A percentile compares a stretch with the other conserved stretches of the same genome.
Conservation (phyloP, 2,888 invertebrate genomes). For the Nomada ferruginata region DNA sequence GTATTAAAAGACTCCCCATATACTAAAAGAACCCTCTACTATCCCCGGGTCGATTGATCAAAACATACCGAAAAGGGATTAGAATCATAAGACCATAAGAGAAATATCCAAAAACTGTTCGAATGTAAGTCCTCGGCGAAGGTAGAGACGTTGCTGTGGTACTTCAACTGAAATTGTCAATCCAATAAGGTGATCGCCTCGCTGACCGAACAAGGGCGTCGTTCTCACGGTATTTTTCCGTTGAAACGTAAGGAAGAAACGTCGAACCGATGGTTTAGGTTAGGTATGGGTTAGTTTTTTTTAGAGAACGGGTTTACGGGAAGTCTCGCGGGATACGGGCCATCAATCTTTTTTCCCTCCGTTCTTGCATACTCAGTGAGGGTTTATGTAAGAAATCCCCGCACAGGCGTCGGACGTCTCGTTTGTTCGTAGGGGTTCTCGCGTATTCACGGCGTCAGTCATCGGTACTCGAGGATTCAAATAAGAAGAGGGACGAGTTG, state of each 20-base stretch:
- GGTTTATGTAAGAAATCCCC: neutral
- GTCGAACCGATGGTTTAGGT: slow-evolving; percentile 3
- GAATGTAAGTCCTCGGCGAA: neutral
- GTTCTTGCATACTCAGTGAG: neutral
- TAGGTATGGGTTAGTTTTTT: neutral
- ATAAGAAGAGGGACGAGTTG: slow-evolving; percentile 61
- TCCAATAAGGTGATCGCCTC: slow-evolving; percentile 10
- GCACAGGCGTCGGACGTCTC: slow-evolving; percentile 16
- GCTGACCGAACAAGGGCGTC: neutral
- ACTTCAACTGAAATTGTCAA: neutral
- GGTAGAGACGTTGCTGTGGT: neutral
- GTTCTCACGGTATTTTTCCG: slow-evolving; percentile 16
- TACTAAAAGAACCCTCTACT: too few species aligned
- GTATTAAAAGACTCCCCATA: too few species aligned
- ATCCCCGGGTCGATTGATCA: too few species aligned
- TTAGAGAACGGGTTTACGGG: slow-evolving; percentile 17
- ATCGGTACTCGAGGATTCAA: slow-evolving; percentile 63
- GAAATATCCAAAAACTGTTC: too few species aligned
- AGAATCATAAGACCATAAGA: too few species aligned
- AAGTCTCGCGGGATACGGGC: slow-evolving; percentile 17
- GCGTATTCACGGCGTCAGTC: slow-evolving; percentile 65
- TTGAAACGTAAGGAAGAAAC: slow-evolving; percentile 11
- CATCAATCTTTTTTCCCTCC: slow-evolving; percentile 2
- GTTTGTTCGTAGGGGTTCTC: slow-evolving; percentile 38
- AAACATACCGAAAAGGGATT: too few species aligned